Percentiles rank a stretch among this genome's conserved stretches.
Evolutionary conservation across 2,113 vertebrate genomes (phyloP).

Genomic region (Siniperca knerii): DNA sequence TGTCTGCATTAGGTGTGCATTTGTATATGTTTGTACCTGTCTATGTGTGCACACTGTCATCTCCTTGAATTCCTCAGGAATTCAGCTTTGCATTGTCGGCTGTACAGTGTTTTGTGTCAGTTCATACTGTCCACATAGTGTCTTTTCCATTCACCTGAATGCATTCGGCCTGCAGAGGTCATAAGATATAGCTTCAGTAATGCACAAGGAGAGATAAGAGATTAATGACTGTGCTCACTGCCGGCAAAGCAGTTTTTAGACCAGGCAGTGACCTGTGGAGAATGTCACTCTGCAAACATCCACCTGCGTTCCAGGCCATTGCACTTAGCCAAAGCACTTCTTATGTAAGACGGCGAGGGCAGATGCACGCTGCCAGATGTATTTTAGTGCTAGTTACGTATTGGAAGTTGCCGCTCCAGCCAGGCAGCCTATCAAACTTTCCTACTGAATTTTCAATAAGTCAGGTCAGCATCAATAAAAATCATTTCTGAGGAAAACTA

Average conservation of each 20-base stretch:
- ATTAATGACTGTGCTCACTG: constrained; percentile 51
- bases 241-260: constrained; percentile 47
- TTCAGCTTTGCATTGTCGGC: constrained; percentile 62
- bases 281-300: constrained; percentile 57
- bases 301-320: constrained; percentile 59
- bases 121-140: constrained; percentile 30
- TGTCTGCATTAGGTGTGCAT: constrained; percentile 40
- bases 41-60: constrained; percentile 49
- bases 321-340: constrained; percentile 48
- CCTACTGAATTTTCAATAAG: constrained; percentile 20
- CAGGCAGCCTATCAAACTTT: constrained; percentile 47
- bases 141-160: constrained; percentile 36
- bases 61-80: constrained; percentile 61
- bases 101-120: constrained; percentile 31
- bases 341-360: constrained; percentile 51
- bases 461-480: constrained; percentile 6
- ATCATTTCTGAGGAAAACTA: background rate
- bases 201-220: constrained; percentile 36
- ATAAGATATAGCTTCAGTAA: constrained; percentile 2
- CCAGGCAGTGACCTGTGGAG: constrained; percentile 58
- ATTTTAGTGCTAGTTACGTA: constrained; percentile 23
- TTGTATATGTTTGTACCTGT: constrained; percentile 39
- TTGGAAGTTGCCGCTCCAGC: constrained; percentile 24
- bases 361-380: constrained; percentile 7
- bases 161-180: constrained; percentile 27